These are phyloP conservation scores for Linyphia triangularis DNA, from an alignment of 2,888 invertebrate species.

Conservation along the genomic window DNA sequence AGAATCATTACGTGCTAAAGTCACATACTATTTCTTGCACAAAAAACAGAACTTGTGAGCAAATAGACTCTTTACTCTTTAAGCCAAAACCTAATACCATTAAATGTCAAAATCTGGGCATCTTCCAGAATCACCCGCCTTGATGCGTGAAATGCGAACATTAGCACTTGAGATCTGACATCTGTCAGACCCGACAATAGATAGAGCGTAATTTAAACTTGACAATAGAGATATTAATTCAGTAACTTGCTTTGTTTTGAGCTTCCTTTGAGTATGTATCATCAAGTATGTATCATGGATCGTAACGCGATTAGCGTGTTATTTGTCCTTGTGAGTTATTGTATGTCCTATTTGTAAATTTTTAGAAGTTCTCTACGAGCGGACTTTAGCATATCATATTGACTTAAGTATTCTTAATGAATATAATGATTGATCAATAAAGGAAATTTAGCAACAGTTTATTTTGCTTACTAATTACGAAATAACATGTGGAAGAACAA, in stretches of 20 bases:
- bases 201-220: neutral
- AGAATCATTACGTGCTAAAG: no score
- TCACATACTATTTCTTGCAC: no score
- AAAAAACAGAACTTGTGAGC: no score
- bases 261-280: neutral
- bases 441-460: no score
- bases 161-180: conserved; percentile 23
- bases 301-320: neutral
- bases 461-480: no score
- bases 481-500: no score
- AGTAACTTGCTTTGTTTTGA: neutral
- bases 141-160: conserved; percentile 1
- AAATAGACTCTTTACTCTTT: no score
- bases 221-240: neutral
- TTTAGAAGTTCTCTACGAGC: no score
- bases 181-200: conserved; percentile 8
- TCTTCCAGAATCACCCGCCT: conserved; percentile 7
- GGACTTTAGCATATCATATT: no score
- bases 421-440: no score
- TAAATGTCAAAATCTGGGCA: conserved; percentile 18
- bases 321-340: neutral
- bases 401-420: no score
- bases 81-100: neutral
- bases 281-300: neutral
- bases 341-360: no score